These are phyloP conservation scores for Albula glossodonta DNA, from an alignment of 2,113 vertebrate species.

Conservation along the genomic window DNA sequence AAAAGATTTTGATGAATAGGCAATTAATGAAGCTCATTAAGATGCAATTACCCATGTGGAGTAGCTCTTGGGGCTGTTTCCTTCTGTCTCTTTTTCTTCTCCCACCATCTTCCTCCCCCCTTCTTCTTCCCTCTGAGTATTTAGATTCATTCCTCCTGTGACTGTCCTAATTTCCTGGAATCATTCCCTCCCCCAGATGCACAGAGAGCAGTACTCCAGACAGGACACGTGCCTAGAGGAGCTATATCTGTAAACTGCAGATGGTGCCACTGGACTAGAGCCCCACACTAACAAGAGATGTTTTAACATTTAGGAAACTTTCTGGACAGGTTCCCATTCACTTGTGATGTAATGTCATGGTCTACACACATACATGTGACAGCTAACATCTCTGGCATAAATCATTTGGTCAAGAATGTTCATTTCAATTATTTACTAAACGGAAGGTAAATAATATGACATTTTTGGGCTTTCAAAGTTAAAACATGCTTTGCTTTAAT, in stretches of 20 bases:
- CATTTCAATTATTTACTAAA: no score
- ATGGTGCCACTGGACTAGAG: background rate
- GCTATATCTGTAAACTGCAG: background rate
- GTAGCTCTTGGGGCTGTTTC: slow-evolving; percentile 27
- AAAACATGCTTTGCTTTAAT: no score
- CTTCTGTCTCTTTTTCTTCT: slow-evolving; percentile 23
- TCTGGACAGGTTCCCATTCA: no score
- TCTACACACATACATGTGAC: no score
- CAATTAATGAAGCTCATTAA: slow-evolving; percentile 50
- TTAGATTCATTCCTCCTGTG: slow-evolving; percentile 19
- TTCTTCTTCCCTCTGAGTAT: slow-evolving; percentile 47
- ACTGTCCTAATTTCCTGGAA: background rate
- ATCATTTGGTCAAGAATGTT: no score
- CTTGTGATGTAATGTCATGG: no score
- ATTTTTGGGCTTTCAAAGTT: no score
- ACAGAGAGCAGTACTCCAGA: background rate
- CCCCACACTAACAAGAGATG: no score
- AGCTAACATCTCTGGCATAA: no score
- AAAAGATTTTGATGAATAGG: slow-evolving; percentile 48
- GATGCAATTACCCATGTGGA: slow-evolving; percentile 41
- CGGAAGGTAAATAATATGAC: no score
- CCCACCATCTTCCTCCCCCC: slow-evolving; percentile 12
- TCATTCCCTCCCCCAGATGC: background rate
- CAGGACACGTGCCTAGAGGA: background rate
- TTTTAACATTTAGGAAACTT: no score